These are phyloP conservation scores for Lasaia peninsularis DNA, from an alignment of 1,140 invertebrate species.

Conservation along the genomic window DNA sequence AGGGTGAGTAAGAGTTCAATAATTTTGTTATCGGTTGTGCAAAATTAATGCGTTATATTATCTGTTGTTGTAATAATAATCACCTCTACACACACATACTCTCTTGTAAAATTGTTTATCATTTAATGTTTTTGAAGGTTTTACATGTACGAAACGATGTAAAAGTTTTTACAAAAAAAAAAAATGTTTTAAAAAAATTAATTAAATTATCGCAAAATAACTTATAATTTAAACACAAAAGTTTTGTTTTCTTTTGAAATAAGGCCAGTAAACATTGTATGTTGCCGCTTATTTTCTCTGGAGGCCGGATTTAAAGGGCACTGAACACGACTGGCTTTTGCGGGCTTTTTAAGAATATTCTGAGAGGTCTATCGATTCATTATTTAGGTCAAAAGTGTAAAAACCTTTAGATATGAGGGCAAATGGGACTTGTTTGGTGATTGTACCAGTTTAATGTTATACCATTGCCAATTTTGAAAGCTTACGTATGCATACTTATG, in stretches of 20 bases:
- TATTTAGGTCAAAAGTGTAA: conserved; percentile 10
- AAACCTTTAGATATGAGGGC: not conserved
- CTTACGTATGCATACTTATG: too few relatives aligned
- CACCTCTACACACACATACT: too few relatives aligned
- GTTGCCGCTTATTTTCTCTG: not conserved
- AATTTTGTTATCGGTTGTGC: too few relatives aligned
- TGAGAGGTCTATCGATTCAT: conserved; percentile 1
- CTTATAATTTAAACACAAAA: not conserved
- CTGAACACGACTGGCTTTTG: not conserved
- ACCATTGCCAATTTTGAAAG: too few relatives aligned
- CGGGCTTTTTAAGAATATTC: not conserved
- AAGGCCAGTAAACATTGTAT: not conserved
- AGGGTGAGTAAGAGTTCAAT: too few relatives aligned
- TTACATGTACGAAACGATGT: not conserved
- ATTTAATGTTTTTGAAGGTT: not conserved
- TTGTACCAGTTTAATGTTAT: too few relatives aligned
- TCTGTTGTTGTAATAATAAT: too few relatives aligned
- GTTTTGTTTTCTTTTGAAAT: not conserved
- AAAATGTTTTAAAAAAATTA: too few relatives aligned
- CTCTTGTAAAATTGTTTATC: not conserved
- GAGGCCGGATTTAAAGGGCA: not conserved
- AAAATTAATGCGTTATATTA: too few relatives aligned
- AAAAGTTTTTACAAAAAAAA: too few relatives aligned
- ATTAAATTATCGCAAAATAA: too few relatives aligned
- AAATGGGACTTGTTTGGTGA: not conserved